A percentile compares a stretch with the other conserved stretches of the same genome.
Evolutionary conservation across 2,113 vertebrate species (phyloP).

Genomic region (Cynoglossus semilaevis): DNA sequence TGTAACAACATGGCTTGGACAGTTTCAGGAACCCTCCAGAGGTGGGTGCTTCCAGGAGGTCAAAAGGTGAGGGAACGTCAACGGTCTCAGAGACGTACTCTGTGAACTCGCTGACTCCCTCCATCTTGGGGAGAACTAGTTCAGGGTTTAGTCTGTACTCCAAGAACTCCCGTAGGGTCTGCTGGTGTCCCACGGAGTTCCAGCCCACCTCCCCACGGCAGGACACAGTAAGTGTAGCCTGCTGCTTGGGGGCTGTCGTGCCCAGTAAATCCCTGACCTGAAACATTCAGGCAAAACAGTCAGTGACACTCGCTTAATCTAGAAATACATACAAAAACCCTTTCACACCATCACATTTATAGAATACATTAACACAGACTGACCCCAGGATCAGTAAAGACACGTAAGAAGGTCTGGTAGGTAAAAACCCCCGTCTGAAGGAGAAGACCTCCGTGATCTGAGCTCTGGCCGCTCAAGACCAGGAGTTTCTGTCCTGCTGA

Average conservation of each 20-base stretch:
- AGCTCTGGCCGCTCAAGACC: conserved; percentile 90
- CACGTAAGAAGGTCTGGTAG: conserved; percentile 80
- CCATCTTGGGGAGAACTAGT: conserved; percentile 86
- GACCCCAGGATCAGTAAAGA: conserved; percentile 87
- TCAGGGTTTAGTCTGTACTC: conserved; percentile 88
- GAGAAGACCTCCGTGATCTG: conserved; percentile 90
- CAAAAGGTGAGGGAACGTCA: conserved; percentile 91
- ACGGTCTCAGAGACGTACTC: conserved; percentile 96
- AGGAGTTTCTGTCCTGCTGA: conserved; percentile 89
- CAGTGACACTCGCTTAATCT: neutral
- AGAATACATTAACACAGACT: conserved; percentile 43
- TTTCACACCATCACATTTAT: neutral
- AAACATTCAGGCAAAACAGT: conserved; percentile 25
- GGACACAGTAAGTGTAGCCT: conserved; percentile 89
- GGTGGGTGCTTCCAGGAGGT: conserved; percentile 93
- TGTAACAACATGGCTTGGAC: conserved; percentile 97
- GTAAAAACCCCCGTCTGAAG: conserved; percentile 90
- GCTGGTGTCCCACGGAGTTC: conserved; percentile 82
- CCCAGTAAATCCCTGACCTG: conserved; percentile 86
- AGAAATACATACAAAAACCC: neutral
- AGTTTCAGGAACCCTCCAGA: conserved; percentile 97
- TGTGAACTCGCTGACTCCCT: conserved; percentile 92
- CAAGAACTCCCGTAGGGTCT: conserved; percentile 79
- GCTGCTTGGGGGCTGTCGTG: conserved; percentile 80
- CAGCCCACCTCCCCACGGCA: conserved; percentile 90